Evolutionary conservation across 1,140 invertebrate genomes (phyloP).

Genomic region (Habropoda laboriosa): DNA sequence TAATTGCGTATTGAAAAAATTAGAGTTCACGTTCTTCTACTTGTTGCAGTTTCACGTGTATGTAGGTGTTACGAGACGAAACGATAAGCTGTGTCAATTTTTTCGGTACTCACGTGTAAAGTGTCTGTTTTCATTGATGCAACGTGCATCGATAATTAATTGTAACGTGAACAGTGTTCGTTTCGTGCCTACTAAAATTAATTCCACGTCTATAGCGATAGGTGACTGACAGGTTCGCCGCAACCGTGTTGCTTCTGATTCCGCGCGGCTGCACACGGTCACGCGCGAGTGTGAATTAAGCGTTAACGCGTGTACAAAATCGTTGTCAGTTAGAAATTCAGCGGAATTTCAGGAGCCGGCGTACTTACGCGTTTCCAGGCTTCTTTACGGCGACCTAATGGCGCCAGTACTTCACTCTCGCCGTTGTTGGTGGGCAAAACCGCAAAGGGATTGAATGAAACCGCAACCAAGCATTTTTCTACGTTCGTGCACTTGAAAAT

Average conservation of each 20-base stretch:
- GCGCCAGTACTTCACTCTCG: neutral
- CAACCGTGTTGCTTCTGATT: conserved; percentile 7
- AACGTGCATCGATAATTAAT: neutral
- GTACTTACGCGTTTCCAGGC: neutral
- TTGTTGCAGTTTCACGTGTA: too few species aligned
- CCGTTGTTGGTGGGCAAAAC: neutral
- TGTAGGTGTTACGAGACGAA: too few species aligned
- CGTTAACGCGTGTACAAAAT: conserved; percentile 13
- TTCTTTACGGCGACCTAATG: conserved; percentile 41
- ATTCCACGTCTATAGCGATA: conserved; percentile 16
- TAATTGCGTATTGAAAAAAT: too few species aligned
- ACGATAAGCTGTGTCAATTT: too few species aligned
- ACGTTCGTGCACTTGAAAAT: neutral
- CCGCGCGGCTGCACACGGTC: conserved; percentile 8
- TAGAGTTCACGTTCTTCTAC: too few species aligned
- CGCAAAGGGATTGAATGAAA: neutral
- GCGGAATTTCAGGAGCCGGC: conserved; percentile 22
- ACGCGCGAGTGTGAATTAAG: conserved; percentile 18
- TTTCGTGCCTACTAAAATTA: conserved; percentile 1
- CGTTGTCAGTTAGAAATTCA: conserved; percentile 9
- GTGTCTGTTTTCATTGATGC: neutral
- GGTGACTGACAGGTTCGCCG: conserved; percentile 17
- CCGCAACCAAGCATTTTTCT: neutral
- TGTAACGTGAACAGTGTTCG: neutral
- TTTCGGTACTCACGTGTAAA: too few species aligned